phyloP scores from a whole-genome alignment of 92 coral and sea anemone species.

The Micromussa lordhowensis region DNA sequence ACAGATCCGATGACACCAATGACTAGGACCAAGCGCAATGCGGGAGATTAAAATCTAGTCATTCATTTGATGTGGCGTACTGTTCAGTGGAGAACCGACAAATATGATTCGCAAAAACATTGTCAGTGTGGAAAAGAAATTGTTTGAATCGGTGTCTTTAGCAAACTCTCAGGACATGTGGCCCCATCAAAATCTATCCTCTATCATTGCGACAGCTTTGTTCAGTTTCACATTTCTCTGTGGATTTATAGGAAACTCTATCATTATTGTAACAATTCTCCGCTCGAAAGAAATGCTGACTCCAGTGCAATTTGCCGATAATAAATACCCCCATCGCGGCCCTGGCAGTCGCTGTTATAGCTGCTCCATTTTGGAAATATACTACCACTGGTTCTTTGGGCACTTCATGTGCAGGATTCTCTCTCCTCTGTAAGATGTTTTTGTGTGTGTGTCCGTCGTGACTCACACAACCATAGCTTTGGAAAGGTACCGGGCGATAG shows the following conservation, averaged over 20 bases:
- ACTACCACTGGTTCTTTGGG: conserved; percentile 68
- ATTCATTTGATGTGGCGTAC: not conserved
- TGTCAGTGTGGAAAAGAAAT: too few relatives aligned
- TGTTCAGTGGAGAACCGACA: not conserved
- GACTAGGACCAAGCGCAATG: not conserved
- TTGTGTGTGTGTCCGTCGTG: conserved; percentile 52
- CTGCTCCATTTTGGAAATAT: conserved; percentile 48
- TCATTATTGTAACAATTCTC: conserved; percentile 56
- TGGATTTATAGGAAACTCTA: conserved; percentile 66
- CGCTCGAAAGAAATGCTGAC: conserved; percentile 72
- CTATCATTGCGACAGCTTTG: conserved; percentile 9
- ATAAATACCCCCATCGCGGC: conserved; percentile 73
- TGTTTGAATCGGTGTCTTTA: not conserved
- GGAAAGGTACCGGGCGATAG: conserved; percentile 60
- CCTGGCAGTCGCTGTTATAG: conserved; percentile 55
- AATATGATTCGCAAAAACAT: not conserved
- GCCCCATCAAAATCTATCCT: not conserved
- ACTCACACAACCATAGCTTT: conserved; percentile 57
- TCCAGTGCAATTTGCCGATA: conserved; percentile 66
- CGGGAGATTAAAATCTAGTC: not conserved
- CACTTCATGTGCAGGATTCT: conserved; percentile 59
- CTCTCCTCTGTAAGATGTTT: conserved; percentile 50
- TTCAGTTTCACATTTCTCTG: conserved; percentile 4
- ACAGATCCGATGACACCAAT: not conserved
- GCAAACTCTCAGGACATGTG: not conserved